These are phyloP conservation scores for Rhabdornis inornatus DNA, from an alignment of 2,113 vertebrate genomes.

Conservation along the genomic window DNA sequence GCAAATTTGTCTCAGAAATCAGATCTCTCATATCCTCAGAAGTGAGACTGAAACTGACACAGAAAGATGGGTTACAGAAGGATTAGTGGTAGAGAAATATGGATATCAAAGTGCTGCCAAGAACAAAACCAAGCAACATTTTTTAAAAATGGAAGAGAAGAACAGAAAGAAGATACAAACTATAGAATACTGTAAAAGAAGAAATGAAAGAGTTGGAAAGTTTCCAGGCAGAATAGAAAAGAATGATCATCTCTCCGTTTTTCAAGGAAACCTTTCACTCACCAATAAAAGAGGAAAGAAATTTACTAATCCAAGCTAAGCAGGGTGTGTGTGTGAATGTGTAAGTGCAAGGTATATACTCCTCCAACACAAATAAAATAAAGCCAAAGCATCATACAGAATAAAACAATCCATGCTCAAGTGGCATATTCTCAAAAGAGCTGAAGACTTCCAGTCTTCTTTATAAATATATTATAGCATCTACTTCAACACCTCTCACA, in stretches of 20 bases:
- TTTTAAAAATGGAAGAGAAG: neutral
- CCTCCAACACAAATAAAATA: neutral
- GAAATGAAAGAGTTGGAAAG: neutral
- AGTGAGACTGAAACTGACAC: neutral
- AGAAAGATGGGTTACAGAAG: neutral
- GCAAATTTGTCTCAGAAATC: neutral
- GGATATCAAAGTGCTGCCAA: neutral
- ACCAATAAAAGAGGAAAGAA: neutral
- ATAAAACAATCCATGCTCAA: neutral
- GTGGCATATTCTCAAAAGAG: neutral
- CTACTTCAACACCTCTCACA: neutral
- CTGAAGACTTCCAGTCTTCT: neutral
- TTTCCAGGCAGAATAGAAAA: neutral
- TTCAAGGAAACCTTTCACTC: neutral
- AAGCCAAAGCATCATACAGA: neutral
- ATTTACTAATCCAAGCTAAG: neutral
- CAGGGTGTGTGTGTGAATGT: neutral
- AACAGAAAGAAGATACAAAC: neutral
- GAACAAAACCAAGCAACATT: neutral
- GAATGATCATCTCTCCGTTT: neutral
- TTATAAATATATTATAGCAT: neutral
- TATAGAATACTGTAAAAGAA: neutral
- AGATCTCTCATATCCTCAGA: neutral
- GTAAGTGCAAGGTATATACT: neutral
- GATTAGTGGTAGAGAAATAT: neutral